Percentiles rank a stretch among this genome's conserved stretches.
Conservation (phyloP, 2,797 vertebrate genomes). For the Anolis apletophallus region DNA sequence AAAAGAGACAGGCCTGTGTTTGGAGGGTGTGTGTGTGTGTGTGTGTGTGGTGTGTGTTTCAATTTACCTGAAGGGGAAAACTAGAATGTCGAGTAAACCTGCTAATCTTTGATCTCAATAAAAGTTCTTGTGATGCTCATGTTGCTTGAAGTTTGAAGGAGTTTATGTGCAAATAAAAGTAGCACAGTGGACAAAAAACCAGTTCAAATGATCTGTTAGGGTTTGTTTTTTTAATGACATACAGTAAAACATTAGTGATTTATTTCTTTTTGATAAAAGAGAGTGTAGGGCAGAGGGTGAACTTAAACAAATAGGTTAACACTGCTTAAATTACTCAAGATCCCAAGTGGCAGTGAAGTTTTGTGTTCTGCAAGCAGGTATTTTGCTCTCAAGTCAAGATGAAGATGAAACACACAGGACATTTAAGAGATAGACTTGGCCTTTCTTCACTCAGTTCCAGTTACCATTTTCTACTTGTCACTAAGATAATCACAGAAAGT, state of each 20-base stretch:
- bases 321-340: conserved; percentile 56
- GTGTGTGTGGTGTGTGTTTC: conserved; percentile 20
- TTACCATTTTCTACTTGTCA: conserved; percentile 47
- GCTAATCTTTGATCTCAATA: conserved; percentile 47
- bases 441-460: background rate
- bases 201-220: conserved; percentile 31
- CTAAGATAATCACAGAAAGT: conserved; percentile 39
- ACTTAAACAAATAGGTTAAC: conserved; percentile 47
- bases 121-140: conserved; percentile 45
- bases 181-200: conserved; percentile 30
- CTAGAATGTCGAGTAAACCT: conserved; percentile 18
- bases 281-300: background rate
- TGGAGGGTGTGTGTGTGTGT: too few species aligned
- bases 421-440: conserved; percentile 31
- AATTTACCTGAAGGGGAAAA: conserved; percentile 22
- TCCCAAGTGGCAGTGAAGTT: conserved; percentile 23
- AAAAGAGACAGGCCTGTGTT: background rate
- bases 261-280: background rate
- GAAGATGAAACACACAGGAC: background rate
- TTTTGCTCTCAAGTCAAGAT: conserved; percentile 2
- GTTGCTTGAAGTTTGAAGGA: conserved; percentile 50
- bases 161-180: conserved; percentile 58
- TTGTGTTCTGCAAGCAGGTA: conserved; percentile 35
- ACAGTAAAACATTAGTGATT: conserved; percentile 44
- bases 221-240: background rate